A percentile compares a stretch with the other conserved stretches of the same genome.
Evolutionary conservation across 2,113 vertebrate species (phyloP).

Genomic region (Calidris pygmaea): DNA sequence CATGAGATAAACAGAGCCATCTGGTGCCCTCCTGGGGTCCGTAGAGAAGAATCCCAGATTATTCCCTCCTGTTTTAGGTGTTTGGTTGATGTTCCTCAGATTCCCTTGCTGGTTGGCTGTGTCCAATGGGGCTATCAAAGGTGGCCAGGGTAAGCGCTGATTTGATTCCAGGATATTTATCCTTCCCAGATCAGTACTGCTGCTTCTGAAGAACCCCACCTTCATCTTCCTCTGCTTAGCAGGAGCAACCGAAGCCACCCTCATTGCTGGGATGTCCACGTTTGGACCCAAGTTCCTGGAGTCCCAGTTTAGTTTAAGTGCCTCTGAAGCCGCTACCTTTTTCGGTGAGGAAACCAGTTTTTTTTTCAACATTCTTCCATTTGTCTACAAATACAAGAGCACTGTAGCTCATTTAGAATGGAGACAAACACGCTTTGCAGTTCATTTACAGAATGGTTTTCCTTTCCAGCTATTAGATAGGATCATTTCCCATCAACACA

Average conservation of each 20-base stretch:
- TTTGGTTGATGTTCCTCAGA: neutral
- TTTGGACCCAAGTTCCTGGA: slow-evolving; percentile 96
- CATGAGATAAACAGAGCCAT: neutral
- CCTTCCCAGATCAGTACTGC: slow-evolving; percentile 79
- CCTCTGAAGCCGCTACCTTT: slow-evolving; percentile 90
- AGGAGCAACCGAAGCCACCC: slow-evolving; percentile 90
- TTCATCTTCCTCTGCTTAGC: slow-evolving; percentile 94
- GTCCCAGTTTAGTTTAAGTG: slow-evolving; percentile 93
- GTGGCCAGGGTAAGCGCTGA: fast-evolving
- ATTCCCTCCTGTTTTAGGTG: neutral
- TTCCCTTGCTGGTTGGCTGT: neutral
- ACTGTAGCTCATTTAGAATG: neutral
- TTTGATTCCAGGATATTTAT: neutral
- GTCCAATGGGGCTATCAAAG: neutral
- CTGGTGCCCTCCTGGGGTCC: neutral
- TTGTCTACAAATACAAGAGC: neutral
- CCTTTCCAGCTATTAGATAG: neutral
- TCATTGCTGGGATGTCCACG: slow-evolving; percentile 92
- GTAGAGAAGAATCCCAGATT: neutral
- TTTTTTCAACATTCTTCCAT: neutral
- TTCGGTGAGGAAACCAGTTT: slow-evolving; percentile 82
- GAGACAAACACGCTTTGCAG: neutral
- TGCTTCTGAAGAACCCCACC: slow-evolving; percentile 90
- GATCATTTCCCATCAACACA: neutral
- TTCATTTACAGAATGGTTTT: neutral